Evolutionary conservation across 2,888 invertebrate species (phyloP), one percentile per base, ranked within the genome.

Genomic region (Dysmachus trigonus): DNA sequence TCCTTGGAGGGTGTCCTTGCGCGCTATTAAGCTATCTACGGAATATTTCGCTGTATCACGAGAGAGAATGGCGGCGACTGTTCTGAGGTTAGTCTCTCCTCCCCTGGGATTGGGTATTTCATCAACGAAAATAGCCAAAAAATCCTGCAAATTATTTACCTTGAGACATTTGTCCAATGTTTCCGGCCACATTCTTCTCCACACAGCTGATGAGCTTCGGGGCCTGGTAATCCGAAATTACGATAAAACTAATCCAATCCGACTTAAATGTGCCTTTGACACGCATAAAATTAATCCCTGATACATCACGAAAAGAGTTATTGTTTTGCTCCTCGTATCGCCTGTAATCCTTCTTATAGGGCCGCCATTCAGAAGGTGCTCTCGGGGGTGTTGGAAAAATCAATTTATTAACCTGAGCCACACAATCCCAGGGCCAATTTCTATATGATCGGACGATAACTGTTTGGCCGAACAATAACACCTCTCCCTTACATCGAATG

Each of bases 221-320:
- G 41, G 73, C 51, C 31, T 51, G 62, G 74, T 85, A 85, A 85
- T 85, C 85, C 74, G 33, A 77, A 85, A 85, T 76, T 86, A 85
- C 86, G 86, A 87, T 87, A 86, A 85, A 85, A 87, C 86, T 87
- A 87, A 86, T 87, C 81, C 86, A 85, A 77, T 79, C 82, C 77
- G 79, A 82, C 84, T 85, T 85, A 87, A 87, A 87, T 87, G 87
- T 86, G 76, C 83, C 77, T 85, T 87, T 86, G 77, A 83, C 87
- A 87, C 87, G 87, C 87, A 87, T 85, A 87, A 87, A 87, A 87
- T 85, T 87, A 87, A 87, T 87, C 62, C 87, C 84, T 47, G 53
- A 85, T 85, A 74, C 73, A 85, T 72, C 74, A 85, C 85, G 53
- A 74, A 74, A n/a, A 27, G 53, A 76, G 74, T 76, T 85, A 85